phyloP scores from a whole-genome alignment of 2,888 invertebrate species.

The Oligia latruncula region DNA sequence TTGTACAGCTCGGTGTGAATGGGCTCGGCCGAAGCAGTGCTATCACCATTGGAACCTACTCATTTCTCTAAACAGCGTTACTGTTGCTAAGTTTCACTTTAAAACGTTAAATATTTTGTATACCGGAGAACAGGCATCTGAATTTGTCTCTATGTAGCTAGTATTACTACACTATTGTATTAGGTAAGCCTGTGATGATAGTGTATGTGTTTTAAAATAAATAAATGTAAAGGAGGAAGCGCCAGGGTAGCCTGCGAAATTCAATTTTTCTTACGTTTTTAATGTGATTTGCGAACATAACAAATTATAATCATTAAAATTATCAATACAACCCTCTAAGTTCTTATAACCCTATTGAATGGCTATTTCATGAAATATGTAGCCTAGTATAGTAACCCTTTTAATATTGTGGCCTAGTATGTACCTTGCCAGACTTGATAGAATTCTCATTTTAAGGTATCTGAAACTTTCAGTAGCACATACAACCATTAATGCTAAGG shows the following conservation, averaged over 20 bases:
- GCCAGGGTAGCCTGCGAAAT: too few species aligned
- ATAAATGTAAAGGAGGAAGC: too few species aligned
- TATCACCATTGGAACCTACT: background rate
- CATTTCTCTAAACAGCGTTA: background rate
- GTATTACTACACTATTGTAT: too few species aligned
- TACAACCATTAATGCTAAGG: too few species aligned
- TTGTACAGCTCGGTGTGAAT: background rate
- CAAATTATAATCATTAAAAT: background rate
- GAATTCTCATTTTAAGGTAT: background rate
- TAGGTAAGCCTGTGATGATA: too few species aligned
- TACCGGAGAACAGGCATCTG: background rate
- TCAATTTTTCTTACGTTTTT: too few species aligned
- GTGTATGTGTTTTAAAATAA: too few species aligned
- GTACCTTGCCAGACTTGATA: background rate
- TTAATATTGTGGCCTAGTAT: too few species aligned
- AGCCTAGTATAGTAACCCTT: too few species aligned
- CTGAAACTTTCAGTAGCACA: background rate
- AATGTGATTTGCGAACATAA: background rate
- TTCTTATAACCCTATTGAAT: too few species aligned
- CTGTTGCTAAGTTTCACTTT: background rate
- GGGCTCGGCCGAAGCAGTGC: background rate
- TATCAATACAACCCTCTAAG: too few species aligned
- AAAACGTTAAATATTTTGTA: background rate
- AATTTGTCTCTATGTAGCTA: background rate
- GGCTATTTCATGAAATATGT: too few species aligned